phyloP scores from a whole-genome alignment of 2,888 invertebrate genomes.

The Adelognathus sp. region DNA sequence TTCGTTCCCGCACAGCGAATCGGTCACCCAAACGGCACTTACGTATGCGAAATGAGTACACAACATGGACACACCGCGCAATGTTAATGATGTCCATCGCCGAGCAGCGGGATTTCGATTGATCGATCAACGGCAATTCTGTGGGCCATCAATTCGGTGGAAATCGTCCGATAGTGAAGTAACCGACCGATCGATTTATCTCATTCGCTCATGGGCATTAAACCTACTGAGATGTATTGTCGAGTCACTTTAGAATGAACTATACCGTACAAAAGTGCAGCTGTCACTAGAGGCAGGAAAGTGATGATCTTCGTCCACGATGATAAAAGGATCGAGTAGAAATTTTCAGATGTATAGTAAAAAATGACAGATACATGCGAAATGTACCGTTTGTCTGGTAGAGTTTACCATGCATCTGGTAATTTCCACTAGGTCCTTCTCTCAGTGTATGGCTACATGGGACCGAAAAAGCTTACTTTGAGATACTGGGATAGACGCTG shows the following conservation, averaged over 20 bases:
- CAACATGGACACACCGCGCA: not conserved
- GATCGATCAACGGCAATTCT: constrained; percentile 22
- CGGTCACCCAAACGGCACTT: constrained; percentile 12
- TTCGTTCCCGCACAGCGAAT: constrained; percentile 5
- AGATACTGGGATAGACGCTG: too few relatives aligned
- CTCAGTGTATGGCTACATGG: too few relatives aligned
- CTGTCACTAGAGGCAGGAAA: too few relatives aligned
- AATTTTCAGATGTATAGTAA: too few relatives aligned
- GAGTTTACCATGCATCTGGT: too few relatives aligned
- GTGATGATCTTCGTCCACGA: too few relatives aligned
- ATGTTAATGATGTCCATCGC: constrained; percentile 23
- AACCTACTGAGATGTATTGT: not conserved
- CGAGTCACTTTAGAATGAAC: not conserved
- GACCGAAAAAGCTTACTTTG: too few relatives aligned
- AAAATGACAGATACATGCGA: too few relatives aligned
- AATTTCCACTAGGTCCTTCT: too few relatives aligned
- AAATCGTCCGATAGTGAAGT: not conserved
- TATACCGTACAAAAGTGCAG: too few relatives aligned
- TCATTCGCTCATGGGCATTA: not conserved
- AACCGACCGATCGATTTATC: not conserved
- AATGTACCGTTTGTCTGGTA: too few relatives aligned
- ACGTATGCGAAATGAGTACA: constrained; percentile 11
- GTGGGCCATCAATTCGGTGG: constrained; percentile 9
- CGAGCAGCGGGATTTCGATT: constrained; percentile 43
- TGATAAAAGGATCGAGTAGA: too few relatives aligned